phyloP scores from a whole-genome alignment of 2,113 vertebrate genomes.

The Crocuta crocuta region DNA sequence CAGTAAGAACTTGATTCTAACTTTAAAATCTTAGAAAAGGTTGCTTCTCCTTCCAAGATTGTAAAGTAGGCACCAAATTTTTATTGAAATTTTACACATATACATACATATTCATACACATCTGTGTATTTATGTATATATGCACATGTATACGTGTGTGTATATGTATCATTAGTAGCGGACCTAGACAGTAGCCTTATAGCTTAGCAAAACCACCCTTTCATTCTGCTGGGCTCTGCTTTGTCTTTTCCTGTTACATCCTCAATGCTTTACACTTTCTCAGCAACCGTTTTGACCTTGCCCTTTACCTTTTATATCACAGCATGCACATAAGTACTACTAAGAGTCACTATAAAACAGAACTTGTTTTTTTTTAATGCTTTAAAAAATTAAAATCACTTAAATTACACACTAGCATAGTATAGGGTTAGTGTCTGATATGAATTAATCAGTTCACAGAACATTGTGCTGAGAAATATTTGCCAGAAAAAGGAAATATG shows the following conservation, averaged over 20 bases:
- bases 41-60: background rate
- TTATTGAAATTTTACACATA: background rate
- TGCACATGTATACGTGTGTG: background rate
- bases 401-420: background rate
- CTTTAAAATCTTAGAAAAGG: background rate
- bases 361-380: background rate
- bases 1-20: slow-evolving; percentile 24
- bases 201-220: background rate
- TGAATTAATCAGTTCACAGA: background rate
- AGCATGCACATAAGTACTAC: background rate
- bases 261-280: background rate
- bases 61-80: background rate
- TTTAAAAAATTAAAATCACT: background rate
- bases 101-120: background rate
- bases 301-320: background rate
- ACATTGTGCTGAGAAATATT: slow-evolving; percentile 2
- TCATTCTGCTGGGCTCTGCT: background rate
- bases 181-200: rapidly evolving
- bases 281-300: background rate
- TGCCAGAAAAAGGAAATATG: background rate
- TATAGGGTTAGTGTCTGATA: background rate
- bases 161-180: background rate
- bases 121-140: no score
- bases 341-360: background rate
- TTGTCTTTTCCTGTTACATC: background rate